These are phyloP conservation scores for Montipora capitata DNA, from an alignment of 92 coral and sea anemone species.

Conservation along the genomic window DNA sequence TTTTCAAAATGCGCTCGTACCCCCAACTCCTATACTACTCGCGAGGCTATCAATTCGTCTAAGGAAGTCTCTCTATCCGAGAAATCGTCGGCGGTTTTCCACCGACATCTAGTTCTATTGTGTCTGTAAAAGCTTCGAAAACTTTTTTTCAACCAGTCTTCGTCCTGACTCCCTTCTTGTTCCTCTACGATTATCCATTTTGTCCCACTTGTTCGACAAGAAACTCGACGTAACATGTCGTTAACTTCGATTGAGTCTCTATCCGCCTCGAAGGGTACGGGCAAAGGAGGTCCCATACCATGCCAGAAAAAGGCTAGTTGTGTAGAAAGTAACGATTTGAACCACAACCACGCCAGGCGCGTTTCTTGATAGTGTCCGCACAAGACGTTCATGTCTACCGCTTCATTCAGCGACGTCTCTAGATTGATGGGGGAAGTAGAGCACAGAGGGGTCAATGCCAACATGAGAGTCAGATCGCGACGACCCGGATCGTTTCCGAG, in stretches of 20 bases:
- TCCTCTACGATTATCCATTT: background rate
- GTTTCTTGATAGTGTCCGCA: constrained; percentile 6
- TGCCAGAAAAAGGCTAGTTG: constrained; percentile 3
- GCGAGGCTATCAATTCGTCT: constrained; percentile 1
- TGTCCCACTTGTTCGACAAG: background rate
- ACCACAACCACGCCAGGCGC: background rate
- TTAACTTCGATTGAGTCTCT: background rate
- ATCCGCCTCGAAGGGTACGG: background rate
- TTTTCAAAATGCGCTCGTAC: no score
- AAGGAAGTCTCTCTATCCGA: background rate
- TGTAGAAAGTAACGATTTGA: constrained; percentile 16
- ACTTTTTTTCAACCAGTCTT: background rate
- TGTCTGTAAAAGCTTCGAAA: background rate
- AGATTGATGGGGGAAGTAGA: background rate
- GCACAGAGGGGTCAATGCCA: constrained; percentile 2
- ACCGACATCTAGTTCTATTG: background rate
- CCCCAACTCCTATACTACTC: no score
- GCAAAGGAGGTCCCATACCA: background rate
- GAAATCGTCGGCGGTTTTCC: background rate
- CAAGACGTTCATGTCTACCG: background rate
- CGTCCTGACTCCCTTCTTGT: no score
- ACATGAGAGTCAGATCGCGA: background rate
- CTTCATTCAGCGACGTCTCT: background rate
- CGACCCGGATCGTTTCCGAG: background rate
- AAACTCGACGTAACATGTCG: background rate